Base-by-base conservation (phyloP, 2,888 invertebrate genomes). In the Orthonevra nobilis region DNA sequence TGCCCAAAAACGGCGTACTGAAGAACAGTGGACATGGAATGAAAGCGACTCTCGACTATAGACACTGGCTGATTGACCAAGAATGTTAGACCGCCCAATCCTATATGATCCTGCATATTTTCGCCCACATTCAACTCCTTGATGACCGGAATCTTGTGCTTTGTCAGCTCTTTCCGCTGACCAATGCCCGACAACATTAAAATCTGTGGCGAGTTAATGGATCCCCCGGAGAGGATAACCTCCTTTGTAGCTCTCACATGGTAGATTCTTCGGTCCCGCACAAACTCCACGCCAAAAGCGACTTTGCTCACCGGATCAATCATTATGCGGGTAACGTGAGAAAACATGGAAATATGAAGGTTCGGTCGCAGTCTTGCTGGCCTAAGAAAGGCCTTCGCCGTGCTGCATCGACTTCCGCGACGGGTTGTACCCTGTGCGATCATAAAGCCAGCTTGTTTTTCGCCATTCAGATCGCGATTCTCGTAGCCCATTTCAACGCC, bases 121-220 rank as follows among this genome's bases (percentile, higher is more conserved):
- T 93, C 90, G 0, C 97, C 97, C 0, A 97, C 97, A 82, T 92
- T 92, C 0, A 96, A 89, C 85, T 97, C 94, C 85, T 95, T 93
- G 50, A 96, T 92, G 0, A 96, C 89, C 0, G 95, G 95, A 82
- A 97, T 96, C 54, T 92, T 91, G 82, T 93, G 92, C 83, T 93
- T 92, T n/a, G 90, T 89, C 64, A 96, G 85, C 83, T 96, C 93
- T 14, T 92, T 92, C 52, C 91, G 90, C 0, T 95, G 95, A 0
- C 96, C 96, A 7, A 98, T 91, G 0, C 98, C 99, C 5, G 97
- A 97, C 0, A 99, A 88, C 96, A 98, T 96, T 32, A 99, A 88
- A 1, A 99, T 85, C 86, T 99, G 98, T 0, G 99, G 97, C 0
- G 97, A 95, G 86, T 97, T 98, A 0, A 99, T 92, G 0, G 98